A percentile compares a stretch with the other conserved stretches of the same genome.
Evolutionary conservation across 2,113 vertebrate species (phyloP).

Genomic region (Pachyramphus minor): DNA sequence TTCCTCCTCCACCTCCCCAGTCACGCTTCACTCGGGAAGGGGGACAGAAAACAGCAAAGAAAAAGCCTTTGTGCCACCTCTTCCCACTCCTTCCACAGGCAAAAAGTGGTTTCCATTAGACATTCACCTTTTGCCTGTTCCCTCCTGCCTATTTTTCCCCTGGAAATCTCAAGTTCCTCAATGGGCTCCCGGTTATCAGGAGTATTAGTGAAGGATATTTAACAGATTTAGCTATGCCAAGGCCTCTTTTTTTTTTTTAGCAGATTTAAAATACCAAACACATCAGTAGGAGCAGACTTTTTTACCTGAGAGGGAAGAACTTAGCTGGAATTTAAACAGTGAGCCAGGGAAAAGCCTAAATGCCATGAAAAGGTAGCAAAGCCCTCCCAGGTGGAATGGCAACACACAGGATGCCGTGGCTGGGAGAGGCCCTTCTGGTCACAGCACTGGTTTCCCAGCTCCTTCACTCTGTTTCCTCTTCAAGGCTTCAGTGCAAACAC

Average conservation of each 20-base stretch:
- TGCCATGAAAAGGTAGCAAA: not conserved
- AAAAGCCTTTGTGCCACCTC: not conserved
- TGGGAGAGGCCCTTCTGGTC: not conserved
- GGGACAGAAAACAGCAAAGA: not conserved
- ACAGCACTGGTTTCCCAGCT: not conserved
- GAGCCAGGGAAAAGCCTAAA: not conserved
- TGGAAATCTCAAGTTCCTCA: not conserved
- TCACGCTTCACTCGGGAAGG: rapidly evolving
- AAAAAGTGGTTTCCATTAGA: not conserved
- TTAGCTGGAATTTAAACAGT: not conserved
- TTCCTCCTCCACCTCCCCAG: not conserved
- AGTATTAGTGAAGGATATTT: not conserved
- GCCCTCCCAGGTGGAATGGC: not conserved
- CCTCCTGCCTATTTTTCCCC: not conserved
- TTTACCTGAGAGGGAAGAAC: not conserved
- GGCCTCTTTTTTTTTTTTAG: not conserved
- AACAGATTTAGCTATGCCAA: not conserved
- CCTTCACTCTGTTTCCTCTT: not conserved
- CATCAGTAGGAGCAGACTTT: not conserved
- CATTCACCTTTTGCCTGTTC: not conserved
- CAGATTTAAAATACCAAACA: not conserved
- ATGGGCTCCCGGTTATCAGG: not conserved
- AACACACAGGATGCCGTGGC: not conserved
- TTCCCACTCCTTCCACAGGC: not conserved
- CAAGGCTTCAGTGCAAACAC: not conserved